A percentile compares a stretch with the other conserved stretches of the same genome.
Conservation (phyloP, 1,140 invertebrate genomes). For the Euglossa dilemma region DNA sequence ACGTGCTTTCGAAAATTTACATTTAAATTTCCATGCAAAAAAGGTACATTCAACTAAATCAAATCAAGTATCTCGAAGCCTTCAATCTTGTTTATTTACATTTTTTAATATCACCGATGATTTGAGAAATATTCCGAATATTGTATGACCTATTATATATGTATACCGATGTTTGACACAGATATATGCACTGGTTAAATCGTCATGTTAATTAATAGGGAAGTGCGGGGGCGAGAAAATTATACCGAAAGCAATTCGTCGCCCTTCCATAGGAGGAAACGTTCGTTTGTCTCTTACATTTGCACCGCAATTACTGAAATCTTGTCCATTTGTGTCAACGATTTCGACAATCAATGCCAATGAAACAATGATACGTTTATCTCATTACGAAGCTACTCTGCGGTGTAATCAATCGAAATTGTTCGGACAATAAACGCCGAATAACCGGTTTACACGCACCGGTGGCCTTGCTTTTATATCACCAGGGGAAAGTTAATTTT, state of each 20-base stretch:
- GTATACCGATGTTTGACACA: background rate
- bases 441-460: background rate
- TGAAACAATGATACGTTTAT: constrained; percentile 53
- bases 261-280: constrained; percentile 40
- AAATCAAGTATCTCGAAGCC: no score
- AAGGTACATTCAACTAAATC: no score
- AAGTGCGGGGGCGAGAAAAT: constrained; percentile 69
- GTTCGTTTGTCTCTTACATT: constrained; percentile 49
- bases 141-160: background rate
- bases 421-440: constrained; percentile 21
- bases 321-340: constrained; percentile 44
- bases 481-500: background rate
- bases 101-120: background rate
- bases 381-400: constrained; percentile 41
- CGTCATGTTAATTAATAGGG: constrained; percentile 70
- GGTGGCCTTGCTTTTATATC: background rate
- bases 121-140: background rate
- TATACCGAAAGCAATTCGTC: constrained; percentile 46
- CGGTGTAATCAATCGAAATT: constrained; percentile 38
- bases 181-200: constrained; percentile 20
- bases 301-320: constrained; percentile 45
- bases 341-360: constrained; percentile 53
- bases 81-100: no score
- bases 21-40: no score
- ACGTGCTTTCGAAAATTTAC: background rate